These are phyloP conservation scores for Nibea coibor DNA, from an alignment of 2,113 vertebrate genomes.

Conservation along the genomic window DNA sequence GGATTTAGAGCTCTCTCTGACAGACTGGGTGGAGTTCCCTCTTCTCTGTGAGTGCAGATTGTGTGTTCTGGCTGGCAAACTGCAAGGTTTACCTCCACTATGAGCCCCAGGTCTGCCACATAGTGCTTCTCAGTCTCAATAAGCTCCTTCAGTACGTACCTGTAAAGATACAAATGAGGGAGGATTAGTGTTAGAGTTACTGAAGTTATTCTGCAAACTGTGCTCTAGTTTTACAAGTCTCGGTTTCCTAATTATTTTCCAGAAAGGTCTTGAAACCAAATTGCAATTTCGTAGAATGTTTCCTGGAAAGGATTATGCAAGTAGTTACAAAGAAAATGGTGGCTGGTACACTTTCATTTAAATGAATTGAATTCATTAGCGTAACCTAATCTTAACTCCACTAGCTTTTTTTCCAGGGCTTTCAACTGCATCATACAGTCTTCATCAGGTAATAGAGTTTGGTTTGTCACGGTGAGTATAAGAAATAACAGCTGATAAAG, in stretches of 20 bases:
- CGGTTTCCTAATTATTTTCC: slow-evolving; percentile 4
- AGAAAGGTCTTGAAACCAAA: not conserved
- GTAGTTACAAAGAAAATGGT: not conserved
- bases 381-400: not conserved
- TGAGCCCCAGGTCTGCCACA: slow-evolving; percentile 90
- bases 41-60: slow-evolving; percentile 33
- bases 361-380: not conserved
- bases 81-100: slow-evolving; percentile 89
- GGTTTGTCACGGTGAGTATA: not conserved
- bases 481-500: not conserved
- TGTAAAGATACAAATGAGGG: slow-evolving; percentile 66
- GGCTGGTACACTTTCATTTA: not conserved
- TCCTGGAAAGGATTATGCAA: not conserved
- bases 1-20: slow-evolving; percentile 49
- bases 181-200: slow-evolving; percentile 25
- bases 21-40: slow-evolving; percentile 17
- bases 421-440: not conserved
- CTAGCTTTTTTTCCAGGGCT: not conserved
- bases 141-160: slow-evolving; percentile 92
- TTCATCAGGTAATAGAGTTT: not conserved
- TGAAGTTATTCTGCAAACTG: not conserved
- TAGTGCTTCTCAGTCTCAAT: slow-evolving; percentile 94
- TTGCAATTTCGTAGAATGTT: not conserved
- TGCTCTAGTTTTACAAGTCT: slow-evolving; percentile 3
- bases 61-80: slow-evolving; percentile 34